Conservation (phyloP, 2,888 invertebrate species). For the Sepiola atlantica region DNA sequence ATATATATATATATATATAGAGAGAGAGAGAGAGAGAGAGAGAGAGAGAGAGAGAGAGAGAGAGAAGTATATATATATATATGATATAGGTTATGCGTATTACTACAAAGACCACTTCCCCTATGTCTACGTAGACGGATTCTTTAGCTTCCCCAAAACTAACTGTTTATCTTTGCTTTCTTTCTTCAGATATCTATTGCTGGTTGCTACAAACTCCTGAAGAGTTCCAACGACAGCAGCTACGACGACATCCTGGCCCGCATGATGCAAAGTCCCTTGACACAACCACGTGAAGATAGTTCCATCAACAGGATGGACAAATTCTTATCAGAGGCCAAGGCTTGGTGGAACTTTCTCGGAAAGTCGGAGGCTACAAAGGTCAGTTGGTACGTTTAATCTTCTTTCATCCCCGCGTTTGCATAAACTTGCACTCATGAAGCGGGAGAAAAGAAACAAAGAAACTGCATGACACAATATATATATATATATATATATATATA, state of each 20-base stretch:
- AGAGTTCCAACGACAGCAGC: background rate
- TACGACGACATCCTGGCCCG: background rate
- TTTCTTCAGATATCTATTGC: background rate
- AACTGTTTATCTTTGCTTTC: background rate
- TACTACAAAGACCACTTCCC: too few relatives aligned
- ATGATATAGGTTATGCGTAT: too few relatives aligned
- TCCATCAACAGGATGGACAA: background rate
- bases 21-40: too few relatives aligned
- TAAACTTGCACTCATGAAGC: background rate
- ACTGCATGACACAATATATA: too few relatives aligned
- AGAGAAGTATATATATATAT: too few relatives aligned
- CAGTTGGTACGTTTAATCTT: background rate
- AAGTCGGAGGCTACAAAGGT: background rate
- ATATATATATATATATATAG: too few relatives aligned
- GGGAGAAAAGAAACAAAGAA: too few relatives aligned
- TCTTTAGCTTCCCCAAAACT: too few relatives aligned
- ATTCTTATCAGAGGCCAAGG: background rate
- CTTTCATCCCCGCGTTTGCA: background rate
- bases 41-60: too few relatives aligned
- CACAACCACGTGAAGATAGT: background rate
- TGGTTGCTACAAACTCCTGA: background rate
- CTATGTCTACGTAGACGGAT: too few relatives aligned
- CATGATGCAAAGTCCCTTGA: background rate
- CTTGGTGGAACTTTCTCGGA: background rate
- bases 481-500: too few relatives aligned